phyloP scores from a whole-genome alignment of 2,113 vertebrate species.

The Melospiza melodia region DNA sequence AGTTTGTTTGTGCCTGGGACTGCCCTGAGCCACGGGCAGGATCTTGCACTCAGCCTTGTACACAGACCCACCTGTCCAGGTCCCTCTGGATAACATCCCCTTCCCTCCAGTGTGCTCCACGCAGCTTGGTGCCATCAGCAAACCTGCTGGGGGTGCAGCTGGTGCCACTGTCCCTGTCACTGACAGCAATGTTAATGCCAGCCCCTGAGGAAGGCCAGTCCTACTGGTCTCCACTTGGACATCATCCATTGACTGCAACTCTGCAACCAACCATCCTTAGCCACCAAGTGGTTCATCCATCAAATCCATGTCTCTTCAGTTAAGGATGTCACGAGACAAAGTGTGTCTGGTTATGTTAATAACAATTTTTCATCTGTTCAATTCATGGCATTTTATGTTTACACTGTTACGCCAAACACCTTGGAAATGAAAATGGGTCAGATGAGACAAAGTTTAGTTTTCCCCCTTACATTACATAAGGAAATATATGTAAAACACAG shows the following conservation, averaged over 20 bases:
- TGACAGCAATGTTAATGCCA: no score
- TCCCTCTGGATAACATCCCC: neutral
- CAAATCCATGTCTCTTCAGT: neutral
- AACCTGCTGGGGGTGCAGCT: neutral
- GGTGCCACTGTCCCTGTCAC: neutral
- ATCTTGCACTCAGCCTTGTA: neutral
- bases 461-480: neutral
- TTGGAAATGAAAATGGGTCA: neutral
- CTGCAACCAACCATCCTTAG: neutral
- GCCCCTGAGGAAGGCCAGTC: neutral
- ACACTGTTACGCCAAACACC: neutral
- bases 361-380: neutral
- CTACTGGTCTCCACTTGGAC: neutral
- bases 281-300: neutral
- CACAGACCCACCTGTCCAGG: neutral
- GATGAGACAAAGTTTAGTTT: neutral
- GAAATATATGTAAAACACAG: neutral
- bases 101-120: neutral
- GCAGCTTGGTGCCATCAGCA: no score
- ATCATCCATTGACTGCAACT: neutral
- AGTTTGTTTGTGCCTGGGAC: neutral
- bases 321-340: neutral
- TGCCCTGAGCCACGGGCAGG: rapidly evolving
- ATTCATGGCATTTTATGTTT: neutral
- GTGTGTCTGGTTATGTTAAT: neutral